phyloP scores from a whole-genome alignment of 2,113 vertebrate genomes.

The Craseonycteris thonglongyai region DNA sequence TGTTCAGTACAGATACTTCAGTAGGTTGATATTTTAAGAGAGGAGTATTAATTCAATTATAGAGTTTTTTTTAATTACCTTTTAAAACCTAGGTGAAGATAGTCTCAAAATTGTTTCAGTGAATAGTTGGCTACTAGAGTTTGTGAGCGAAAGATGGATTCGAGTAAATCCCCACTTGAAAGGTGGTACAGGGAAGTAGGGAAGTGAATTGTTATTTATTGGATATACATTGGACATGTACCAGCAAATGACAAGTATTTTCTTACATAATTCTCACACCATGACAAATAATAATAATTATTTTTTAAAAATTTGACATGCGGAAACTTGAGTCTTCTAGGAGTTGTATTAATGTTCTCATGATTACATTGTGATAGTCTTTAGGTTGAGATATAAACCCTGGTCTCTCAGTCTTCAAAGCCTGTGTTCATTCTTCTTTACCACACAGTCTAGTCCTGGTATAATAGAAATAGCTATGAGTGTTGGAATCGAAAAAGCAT shows the following conservation, averaged over 20 bases:
- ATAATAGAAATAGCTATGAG: not conserved
- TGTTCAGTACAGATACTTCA: not conserved
- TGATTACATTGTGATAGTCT: not conserved
- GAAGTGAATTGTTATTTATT: not conserved
- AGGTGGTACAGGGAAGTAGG: not conserved
- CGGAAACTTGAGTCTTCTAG: not conserved
- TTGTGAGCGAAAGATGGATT: not conserved
- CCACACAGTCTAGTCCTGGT: not conserved
- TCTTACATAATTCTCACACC: not conserved
- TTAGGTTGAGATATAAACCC: not conserved
- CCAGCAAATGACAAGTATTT: not conserved
- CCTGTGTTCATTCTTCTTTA: not conserved
- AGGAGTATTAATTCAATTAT: not conserved
- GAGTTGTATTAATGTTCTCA: not conserved
- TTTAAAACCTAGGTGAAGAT: not conserved
- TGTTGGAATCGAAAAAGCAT: conserved; percentile 5
- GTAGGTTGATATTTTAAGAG: not conserved
- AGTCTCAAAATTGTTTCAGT: not conserved
- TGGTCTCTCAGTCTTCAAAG: not conserved
- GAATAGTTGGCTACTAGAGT: not conserved
- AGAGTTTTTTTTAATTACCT: not conserved
- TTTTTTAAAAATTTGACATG: not conserved
- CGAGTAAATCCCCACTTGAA: not conserved
- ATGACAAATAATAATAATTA: not conserved
- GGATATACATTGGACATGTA: not conserved